Conservation (phyloP, 1,140 invertebrate genomes). For the Cephus cinctus region DNA sequence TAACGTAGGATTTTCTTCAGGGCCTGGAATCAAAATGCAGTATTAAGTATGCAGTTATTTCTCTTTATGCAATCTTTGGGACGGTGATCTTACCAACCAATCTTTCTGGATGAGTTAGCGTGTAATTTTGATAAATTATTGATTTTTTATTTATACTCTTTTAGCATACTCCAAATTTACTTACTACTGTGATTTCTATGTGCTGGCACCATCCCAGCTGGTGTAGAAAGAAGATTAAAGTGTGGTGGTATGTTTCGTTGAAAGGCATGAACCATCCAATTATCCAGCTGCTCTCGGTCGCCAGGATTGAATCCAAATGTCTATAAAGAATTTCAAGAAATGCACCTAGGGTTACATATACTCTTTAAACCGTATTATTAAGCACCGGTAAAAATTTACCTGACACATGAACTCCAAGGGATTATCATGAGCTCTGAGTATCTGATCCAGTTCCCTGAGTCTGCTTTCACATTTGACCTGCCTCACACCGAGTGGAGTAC, state of each 20-base stretch:
- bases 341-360: conserved; percentile 5
- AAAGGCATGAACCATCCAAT: conserved; percentile 76
- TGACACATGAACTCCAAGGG: conserved; percentile 86
- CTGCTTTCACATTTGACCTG: conserved; percentile 85
- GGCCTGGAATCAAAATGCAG: too few relatives aligned
- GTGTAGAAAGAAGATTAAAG: conserved; percentile 69
- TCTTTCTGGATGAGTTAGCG: conserved; percentile 6
- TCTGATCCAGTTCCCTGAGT: conserved; percentile 76
- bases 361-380: conserved; percentile 3
- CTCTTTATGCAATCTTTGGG: too few relatives aligned
- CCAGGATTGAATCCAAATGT: conserved; percentile 75
- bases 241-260: conserved; percentile 79
- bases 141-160: too few relatives aligned
- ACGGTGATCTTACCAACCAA: conserved; percentile 15
- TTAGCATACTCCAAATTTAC: conserved; percentile 20
- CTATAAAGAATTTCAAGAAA: conserved; percentile 49
- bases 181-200: conserved; percentile 50
- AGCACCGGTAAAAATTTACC: conserved; percentile 51
- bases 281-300: conserved; percentile 76
- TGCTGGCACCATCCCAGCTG: conserved; percentile 32
- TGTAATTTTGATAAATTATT: conserved; percentile 11
- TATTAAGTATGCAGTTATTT: too few relatives aligned
- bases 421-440: conserved; percentile 73
- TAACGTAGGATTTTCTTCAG: conserved; percentile 82
- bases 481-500: conserved; percentile 70